These are phyloP conservation scores for Papilio machaon DNA, from an alignment of 1,140 invertebrate genomes.

Conservation along the genomic window DNA sequence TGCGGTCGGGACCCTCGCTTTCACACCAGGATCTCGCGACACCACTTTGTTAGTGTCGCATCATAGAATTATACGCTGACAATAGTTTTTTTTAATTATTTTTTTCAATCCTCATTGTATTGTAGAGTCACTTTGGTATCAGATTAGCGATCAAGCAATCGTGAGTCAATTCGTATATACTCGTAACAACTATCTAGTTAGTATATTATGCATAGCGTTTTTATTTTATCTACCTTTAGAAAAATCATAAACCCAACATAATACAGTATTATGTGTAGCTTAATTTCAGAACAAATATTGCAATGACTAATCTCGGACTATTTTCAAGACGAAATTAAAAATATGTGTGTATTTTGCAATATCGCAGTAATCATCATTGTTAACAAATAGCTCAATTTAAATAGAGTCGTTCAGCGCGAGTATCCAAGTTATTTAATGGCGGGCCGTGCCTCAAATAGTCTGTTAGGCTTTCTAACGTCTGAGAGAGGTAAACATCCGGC, in stretches of 20 bases:
- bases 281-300: not conserved
- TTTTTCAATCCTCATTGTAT: not conserved
- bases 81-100: not conserved
- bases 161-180: not conserved
- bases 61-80: constrained; percentile 17
- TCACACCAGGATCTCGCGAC: constrained; percentile 29
- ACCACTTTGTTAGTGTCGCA: constrained; percentile 35
- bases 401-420: constrained; percentile 11
- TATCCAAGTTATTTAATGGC: constrained; percentile 60
- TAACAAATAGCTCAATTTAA: not conserved
- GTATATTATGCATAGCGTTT: not conserved
- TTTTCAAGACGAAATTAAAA: not conserved
- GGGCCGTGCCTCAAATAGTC: constrained; percentile 55
- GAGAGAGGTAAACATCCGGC: constrained; percentile 72
- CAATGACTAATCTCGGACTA: not conserved
- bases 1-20: constrained; percentile 53
- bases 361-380: not conserved
- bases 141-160: not conserved
- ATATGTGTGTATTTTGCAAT: not conserved
- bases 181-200: not conserved
- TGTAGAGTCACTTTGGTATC: not conserved
- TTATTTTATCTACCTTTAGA: not conserved
- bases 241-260: not conserved
- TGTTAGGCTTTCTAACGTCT: constrained; percentile 71
- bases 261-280: not conserved